Conservation (phyloP, 2,888 invertebrate genomes). For the Apocheima hispidaria region DNA sequence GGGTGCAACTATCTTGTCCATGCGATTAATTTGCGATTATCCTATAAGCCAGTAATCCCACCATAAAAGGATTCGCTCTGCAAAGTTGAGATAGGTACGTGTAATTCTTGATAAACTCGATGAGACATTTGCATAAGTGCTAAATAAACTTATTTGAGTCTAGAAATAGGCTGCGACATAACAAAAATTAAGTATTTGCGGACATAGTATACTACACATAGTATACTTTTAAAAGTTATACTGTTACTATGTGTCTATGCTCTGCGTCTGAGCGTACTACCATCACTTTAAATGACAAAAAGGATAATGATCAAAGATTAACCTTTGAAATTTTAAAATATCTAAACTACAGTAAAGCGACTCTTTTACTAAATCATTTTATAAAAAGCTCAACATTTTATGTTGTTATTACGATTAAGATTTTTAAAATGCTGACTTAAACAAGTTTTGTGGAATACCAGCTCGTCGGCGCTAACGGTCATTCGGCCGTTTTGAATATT, state of each 20-base stretch:
- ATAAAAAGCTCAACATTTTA: constrained; percentile 34
- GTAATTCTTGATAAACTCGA: neutral
- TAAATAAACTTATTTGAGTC: neutral
- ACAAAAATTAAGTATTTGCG: neutral
- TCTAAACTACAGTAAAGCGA: constrained; percentile 16
- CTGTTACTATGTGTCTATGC: neutral
- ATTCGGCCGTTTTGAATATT: constrained; percentile 54
- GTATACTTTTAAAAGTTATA: neutral
- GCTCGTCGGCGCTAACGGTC: constrained; percentile 52
- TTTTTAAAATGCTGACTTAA: constrained; percentile 39
- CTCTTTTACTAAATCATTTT: constrained; percentile 32
- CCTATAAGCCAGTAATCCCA: constrained; percentile 3
- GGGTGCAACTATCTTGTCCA: constrained; percentile 1
- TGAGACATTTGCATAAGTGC: too few relatives aligned
- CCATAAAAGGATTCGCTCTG: neutral
- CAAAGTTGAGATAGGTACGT: neutral
- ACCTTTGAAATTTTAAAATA: constrained; percentile 5
- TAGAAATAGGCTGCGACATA: neutral
- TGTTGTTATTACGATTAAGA: constrained; percentile 43
- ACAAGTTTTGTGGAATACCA: constrained; percentile 56
- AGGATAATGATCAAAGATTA: neutral
- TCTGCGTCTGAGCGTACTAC: too few relatives aligned
- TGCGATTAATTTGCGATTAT: constrained; percentile 20
- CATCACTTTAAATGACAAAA: constrained; percentile 6
- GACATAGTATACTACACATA: too few relatives aligned